Conservation (phyloP, 1,140 invertebrate species). For the Paraescarpia echinospica region DNA sequence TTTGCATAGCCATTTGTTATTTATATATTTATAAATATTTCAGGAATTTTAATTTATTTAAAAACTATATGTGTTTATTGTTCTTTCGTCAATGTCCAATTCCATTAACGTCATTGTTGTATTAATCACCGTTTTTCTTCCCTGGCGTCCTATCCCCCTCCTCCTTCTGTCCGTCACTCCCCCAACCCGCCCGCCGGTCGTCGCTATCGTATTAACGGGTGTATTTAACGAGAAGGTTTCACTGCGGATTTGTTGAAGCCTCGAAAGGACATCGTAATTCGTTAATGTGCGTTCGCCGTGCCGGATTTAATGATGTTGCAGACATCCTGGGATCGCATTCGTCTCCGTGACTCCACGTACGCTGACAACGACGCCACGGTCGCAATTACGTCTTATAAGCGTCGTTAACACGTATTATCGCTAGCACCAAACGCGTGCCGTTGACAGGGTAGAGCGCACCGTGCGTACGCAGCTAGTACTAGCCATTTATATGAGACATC, state of each 20-base stretch:
- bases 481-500: too few species aligned
- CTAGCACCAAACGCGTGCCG: background rate
- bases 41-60: too few species aligned
- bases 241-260: background rate
- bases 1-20: too few species aligned
- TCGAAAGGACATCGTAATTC: background rate
- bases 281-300: background rate
- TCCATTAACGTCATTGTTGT: too few species aligned
- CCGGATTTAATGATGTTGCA: background rate
- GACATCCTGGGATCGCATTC: background rate
- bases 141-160: background rate
- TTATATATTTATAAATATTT: too few species aligned
- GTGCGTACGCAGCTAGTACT: too few species aligned
- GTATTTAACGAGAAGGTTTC: background rate
- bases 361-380: background rate
- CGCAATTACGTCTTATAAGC: background rate
- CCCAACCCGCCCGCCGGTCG: background rate
- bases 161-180: too few species aligned
- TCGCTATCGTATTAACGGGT: background rate
- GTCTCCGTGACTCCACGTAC: background rate
- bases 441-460: background rate
- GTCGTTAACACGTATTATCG: background rate
- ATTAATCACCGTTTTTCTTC: too few species aligned
- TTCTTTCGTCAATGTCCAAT: background rate
- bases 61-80: too few species aligned